Conservation (phyloP, 2,888 invertebrate species). For the Gastracanthus pulcherrimus region DNA sequence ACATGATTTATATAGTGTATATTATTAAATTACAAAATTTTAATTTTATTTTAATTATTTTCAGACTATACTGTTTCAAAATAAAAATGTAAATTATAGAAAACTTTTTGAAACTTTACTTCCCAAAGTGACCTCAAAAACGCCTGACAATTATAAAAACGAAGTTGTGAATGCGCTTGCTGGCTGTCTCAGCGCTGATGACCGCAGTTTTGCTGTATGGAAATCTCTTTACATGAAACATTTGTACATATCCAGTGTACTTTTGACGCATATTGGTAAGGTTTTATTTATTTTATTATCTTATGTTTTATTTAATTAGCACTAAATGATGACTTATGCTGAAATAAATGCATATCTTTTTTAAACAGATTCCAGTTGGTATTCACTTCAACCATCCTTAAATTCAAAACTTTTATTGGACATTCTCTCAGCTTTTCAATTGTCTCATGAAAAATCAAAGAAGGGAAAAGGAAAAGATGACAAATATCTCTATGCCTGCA, state of each 20-base stretch:
- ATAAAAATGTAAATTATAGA: constrained; percentile 73
- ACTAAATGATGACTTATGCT: neutral
- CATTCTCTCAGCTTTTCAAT: constrained; percentile 78
- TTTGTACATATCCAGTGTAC: constrained; percentile 82
- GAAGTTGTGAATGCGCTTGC: constrained; percentile 82
- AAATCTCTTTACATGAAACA: constrained; percentile 84
- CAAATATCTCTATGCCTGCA: constrained; percentile 61
- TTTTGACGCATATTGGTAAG: constrained; percentile 79
- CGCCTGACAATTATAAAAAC: constrained; percentile 77
- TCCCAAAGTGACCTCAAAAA: constrained; percentile 81
- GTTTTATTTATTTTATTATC: too few species aligned
- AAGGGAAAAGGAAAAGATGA: constrained; percentile 77
- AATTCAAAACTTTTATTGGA: constrained; percentile 77
- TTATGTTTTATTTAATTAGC: constrained; percentile 51
- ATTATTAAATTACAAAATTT: neutral
- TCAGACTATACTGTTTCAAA: constrained; percentile 71
- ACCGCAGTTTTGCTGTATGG: constrained; percentile 84
- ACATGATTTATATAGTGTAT: neutral
- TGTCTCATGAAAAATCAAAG: constrained; percentile 76
- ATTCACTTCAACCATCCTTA: constrained; percentile 69
- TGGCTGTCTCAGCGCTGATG: constrained; percentile 82
- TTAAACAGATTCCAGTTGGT: constrained; percentile 73
- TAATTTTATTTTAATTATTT: constrained; percentile 63
- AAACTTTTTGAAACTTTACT: constrained; percentile 83
- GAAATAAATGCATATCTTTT: neutral